Conservation (phyloP, 2,888 invertebrate genomes). For the Pristionchus exspectatus region DNA sequence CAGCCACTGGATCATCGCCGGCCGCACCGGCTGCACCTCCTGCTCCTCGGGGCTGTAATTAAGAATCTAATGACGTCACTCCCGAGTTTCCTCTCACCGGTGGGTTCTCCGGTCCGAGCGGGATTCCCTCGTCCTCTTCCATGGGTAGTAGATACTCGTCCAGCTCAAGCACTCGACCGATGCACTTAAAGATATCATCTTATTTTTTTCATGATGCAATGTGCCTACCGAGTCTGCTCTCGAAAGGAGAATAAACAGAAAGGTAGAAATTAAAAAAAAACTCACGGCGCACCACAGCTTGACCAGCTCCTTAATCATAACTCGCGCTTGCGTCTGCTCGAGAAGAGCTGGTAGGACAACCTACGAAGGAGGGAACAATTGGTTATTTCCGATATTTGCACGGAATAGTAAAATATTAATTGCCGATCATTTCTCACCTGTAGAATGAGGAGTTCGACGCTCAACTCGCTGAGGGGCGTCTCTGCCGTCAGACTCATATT, state of each 20-base stretch:
- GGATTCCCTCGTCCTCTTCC: conserved; percentile 18
- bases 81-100: background rate
- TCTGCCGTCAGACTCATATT: conserved; percentile 87
- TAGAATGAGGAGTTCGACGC: conserved; percentile 89
- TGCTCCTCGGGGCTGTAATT: conserved; percentile 19
- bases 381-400: background rate
- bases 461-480: conserved; percentile 90
- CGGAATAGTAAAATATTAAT: background rate
- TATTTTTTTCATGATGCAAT: too few species aligned
- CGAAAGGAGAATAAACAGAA: background rate
- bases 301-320: conserved; percentile 87
- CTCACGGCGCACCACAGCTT: conserved; percentile 51
- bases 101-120: background rate
- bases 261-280: background rate
- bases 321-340: conserved; percentile 95
- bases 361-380: conserved; percentile 57
- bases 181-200: conserved; percentile 37
- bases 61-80: background rate
- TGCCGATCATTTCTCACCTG: conserved; percentile 79
- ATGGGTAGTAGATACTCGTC: conserved; percentile 69
- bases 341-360: conserved; percentile 95
- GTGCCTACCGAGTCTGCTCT: too few species aligned
- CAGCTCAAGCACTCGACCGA: conserved; percentile 79
- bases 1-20: conserved; percentile 56
- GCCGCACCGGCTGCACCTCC: conserved; percentile 54